Percentiles rank a stretch among this genome's conserved stretches.
Evolutionary conservation across 2,113 vertebrate species (phyloP).

Genomic region (Vidua macroura): DNA sequence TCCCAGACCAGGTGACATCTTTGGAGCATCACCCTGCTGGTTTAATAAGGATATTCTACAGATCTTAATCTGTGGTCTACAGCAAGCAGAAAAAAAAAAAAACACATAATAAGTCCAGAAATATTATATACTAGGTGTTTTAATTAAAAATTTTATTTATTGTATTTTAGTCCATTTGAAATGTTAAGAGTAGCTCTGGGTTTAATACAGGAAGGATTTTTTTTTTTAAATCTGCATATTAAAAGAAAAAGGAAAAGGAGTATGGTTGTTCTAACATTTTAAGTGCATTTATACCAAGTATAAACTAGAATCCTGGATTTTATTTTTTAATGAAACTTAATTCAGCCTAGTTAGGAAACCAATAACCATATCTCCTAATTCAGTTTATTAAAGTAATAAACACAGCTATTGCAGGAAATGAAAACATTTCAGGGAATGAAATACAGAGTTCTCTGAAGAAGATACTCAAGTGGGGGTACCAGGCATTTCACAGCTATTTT

Average conservation of each 20-base stretch:
- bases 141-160: constrained; percentile 63
- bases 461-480: neutral
- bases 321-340: constrained; percentile 54
- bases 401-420: constrained; percentile 45
- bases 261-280: neutral
- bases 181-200: neutral
- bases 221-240: neutral
- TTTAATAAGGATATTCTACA: neutral
- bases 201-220: constrained; percentile 11
- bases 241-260: neutral
- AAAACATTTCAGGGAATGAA: constrained; percentile 27
- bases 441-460: neutral
- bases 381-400: constrained; percentile 64
- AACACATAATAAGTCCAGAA: neutral
- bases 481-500: neutral
- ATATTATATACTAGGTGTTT: neutral
- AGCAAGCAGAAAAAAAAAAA: neutral
- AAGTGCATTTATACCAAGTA: constrained; percentile 9
- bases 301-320: constrained; percentile 15
- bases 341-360: constrained; percentile 41
- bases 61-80: neutral
- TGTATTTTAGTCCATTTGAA: neutral
- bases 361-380: constrained; percentile 50
- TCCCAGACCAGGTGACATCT: neutral
- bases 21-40: neutral